Evolutionary conservation across 2,888 invertebrate genomes (phyloP).

Genomic region (Drosophila pseudotalamancana): DNA sequence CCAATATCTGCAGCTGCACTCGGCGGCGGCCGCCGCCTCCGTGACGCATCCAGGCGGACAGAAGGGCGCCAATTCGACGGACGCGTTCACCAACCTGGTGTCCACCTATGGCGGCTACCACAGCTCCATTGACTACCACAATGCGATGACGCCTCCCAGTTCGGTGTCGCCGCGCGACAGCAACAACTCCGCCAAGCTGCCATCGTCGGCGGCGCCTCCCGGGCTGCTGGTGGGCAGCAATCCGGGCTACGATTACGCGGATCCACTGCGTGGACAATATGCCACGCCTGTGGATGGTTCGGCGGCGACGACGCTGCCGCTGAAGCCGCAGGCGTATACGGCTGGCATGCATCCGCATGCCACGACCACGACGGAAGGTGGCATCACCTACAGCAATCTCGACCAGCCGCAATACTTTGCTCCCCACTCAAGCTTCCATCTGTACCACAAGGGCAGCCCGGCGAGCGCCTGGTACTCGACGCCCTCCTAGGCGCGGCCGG

Average conservation of each 20-base stretch:
- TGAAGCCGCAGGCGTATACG: constrained; percentile 96
- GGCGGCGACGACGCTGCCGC: constrained; percentile 88
- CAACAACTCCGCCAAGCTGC: constrained; percentile 85
- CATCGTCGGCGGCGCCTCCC: constrained; percentile 40
- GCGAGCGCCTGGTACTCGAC: constrained; percentile 92
- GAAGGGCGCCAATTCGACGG: constrained; percentile 83
- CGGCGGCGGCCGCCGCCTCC: constrained; percentile 60
- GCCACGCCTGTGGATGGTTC: constrained; percentile 76
- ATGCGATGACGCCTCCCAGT: constrained; percentile 98
- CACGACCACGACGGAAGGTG: constrained; percentile 87
- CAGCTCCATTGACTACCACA: constrained; percentile 92
- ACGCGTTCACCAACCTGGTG: constrained; percentile 87
- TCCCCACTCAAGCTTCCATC: constrained; percentile 92
- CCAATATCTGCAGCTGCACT: constrained; percentile 86
- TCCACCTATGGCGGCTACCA: constrained; percentile 87
- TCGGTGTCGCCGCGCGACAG: constrained; percentile 97
- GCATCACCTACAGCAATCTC: constrained; percentile 87
- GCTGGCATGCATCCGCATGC: constrained; percentile 87
- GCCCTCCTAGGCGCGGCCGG: constrained; percentile 87
- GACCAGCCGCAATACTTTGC: constrained; percentile 95
- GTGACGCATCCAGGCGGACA: constrained; percentile 82
- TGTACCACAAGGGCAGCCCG: constrained; percentile 91
- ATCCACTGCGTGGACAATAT: constrained; percentile 86
- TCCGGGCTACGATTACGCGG: constrained; percentile 87
- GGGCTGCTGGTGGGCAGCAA: constrained; percentile 58